These are phyloP conservation scores for Anaspis maculata DNA, from an alignment of 2,888 invertebrate species.

Conservation along the genomic window DNA sequence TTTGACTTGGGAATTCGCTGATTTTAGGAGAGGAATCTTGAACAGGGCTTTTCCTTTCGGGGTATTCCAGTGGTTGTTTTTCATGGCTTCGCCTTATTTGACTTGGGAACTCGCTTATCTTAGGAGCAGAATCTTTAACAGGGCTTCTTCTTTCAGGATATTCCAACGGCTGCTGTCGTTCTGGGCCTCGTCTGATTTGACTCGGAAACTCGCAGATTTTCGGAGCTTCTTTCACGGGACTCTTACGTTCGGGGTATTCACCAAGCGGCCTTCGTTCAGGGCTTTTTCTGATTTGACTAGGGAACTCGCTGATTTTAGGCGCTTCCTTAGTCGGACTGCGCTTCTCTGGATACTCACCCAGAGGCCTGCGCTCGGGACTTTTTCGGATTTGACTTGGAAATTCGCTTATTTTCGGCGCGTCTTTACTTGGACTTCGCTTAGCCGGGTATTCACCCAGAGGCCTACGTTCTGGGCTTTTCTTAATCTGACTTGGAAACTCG, in stretches of 20 bases:
- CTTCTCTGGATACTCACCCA: conserved; percentile 11
- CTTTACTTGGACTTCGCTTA: conserved; percentile 8
- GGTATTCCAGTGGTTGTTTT: conserved; percentile 11
- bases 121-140: conserved; percentile 7
- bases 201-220: conserved; percentile 14
- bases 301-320: conserved; percentile 6
- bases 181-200: conserved; percentile 14
- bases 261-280: conserved; percentile 14
- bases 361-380: conserved; percentile 9
- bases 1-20: conserved; percentile 14
- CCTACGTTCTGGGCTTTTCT: conserved; percentile 18
- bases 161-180: conserved; percentile 11
- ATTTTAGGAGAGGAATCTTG: conserved; percentile 4
- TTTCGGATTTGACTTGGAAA: conserved; percentile 17
- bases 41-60: conserved; percentile 6
- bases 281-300: conserved; percentile 18
- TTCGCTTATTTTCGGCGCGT: conserved; percentile 9
- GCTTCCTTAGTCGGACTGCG: conserved; percentile 4
- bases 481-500: conserved; percentile 23
- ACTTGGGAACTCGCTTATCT: conserved; percentile 16
- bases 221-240: conserved; percentile 3
- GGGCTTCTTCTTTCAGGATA: conserved; percentile 14
- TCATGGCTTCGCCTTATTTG: conserved; percentile 12
- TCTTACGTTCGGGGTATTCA: conserved; percentile 9
- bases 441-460: conserved; percentile 15